Percentiles rank a stretch among this genome's conserved stretches.
Conservation (phyloP, 2,888 invertebrate species). For the Lasioglossum leucozonium region DNA sequence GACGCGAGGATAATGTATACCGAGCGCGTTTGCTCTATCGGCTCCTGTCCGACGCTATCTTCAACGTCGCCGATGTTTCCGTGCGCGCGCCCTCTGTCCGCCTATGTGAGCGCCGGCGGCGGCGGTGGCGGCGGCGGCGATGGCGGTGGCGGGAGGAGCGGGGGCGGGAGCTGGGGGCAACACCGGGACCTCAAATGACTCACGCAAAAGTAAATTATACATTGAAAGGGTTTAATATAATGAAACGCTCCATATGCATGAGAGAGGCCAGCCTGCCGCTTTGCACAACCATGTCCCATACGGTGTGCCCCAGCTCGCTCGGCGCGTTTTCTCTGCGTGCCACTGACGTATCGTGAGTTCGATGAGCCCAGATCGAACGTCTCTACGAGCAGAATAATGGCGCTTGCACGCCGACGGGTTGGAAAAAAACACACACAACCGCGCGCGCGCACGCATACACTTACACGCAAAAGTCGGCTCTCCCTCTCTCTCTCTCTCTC, state of each 20-base stretch:
- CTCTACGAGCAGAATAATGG: slow-evolving; percentile 71
- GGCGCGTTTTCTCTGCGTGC: slow-evolving; percentile 76
- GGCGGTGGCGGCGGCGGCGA: neutral
- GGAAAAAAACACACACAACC: slow-evolving; percentile 35
- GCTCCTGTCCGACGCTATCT: slow-evolving; percentile 65
- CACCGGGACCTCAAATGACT: slow-evolving; percentile 86
- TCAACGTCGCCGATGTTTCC: slow-evolving; percentile 66
- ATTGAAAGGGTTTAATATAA: slow-evolving; percentile 89
- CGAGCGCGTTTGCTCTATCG: slow-evolving; percentile 65
- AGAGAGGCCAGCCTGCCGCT: slow-evolving; percentile 84
- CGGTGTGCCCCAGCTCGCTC: slow-evolving; percentile 60
- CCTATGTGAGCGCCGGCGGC: slow-evolving; percentile 30
- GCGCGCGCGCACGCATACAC: neutral
- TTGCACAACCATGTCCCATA: slow-evolving; percentile 70
- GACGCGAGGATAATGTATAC: slow-evolving; percentile 79
- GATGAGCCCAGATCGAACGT: slow-evolving; percentile 74
- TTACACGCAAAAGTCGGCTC: neutral
- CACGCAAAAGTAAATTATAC: slow-evolving; percentile 89
- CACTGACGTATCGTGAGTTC: slow-evolving; percentile 77
- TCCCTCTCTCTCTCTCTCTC: no score
- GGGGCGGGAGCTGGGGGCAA: slow-evolving; percentile 39
- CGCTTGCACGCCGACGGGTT: slow-evolving; percentile 66
- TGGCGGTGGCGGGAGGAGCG: neutral
- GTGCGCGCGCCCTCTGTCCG: slow-evolving; percentile 57
- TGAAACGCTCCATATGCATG: slow-evolving; percentile 89